phyloP scores from a whole-genome alignment of 2,888 invertebrate genomes.

The Acanthosepion pharaonis region DNA sequence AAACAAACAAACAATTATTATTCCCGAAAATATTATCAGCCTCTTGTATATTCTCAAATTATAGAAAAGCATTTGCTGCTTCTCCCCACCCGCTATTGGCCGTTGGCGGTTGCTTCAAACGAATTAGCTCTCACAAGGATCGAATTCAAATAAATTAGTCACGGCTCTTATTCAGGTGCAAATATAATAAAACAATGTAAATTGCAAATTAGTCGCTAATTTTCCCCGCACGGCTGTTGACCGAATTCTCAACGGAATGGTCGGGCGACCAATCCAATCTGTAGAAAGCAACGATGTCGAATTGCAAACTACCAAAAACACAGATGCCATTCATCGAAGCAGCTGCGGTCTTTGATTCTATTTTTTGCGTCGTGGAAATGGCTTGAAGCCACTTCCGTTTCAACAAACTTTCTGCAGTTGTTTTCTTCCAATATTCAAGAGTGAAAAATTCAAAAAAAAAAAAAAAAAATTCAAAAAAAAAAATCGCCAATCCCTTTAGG shows the following conservation, averaged over 20 bases:
- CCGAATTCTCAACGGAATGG: background rate
- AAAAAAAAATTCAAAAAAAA: background rate
- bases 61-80: background rate
- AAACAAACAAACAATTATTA: too few species aligned
- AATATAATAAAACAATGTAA: background rate
- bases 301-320: background rate
- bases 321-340: background rate
- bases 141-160: background rate
- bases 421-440: background rate
- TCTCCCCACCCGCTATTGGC: background rate
- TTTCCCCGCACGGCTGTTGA: background rate
- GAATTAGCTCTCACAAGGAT: background rate
- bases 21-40: too few species aligned
- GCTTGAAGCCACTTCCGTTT: background rate
- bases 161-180: background rate
- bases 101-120: background rate
- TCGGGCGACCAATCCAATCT: background rate
- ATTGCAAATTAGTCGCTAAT: constrained; percentile 8
- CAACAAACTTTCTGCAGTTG: background rate
- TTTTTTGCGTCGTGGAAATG: background rate
- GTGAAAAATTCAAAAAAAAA: background rate
- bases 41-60: too few species aligned
- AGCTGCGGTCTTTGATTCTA: background rate
- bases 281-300: too few species aligned
- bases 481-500: background rate